Evolutionary conservation across 2,888 invertebrate genomes (phyloP).

Genomic region (Epinotia nisella): DNA sequence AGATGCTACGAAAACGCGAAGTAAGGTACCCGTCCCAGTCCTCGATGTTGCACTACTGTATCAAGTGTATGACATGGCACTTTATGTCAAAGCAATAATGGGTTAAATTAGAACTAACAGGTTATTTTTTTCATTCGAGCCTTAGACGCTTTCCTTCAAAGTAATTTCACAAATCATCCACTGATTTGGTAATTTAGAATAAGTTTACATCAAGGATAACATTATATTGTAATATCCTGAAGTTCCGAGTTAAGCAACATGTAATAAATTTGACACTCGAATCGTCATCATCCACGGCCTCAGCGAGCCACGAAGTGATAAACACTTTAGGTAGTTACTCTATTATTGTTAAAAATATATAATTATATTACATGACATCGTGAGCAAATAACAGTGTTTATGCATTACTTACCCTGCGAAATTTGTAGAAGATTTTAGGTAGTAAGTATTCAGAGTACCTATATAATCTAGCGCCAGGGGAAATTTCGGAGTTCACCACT

Average conservation of each 20-base stretch:
- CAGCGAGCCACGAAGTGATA: background rate
- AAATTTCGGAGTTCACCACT: background rate
- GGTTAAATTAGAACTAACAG: no score
- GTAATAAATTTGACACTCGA: constrained; percentile 10
- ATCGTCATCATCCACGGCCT: background rate
- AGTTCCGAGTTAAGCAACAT: background rate
- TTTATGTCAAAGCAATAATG: no score
- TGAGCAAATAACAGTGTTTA: background rate
- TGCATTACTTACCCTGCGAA: background rate
- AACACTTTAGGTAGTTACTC: constrained; percentile 13
- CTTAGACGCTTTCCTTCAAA: no score
- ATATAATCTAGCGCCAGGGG: background rate
- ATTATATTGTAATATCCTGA: background rate
- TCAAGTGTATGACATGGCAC: no score
- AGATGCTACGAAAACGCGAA: no score
- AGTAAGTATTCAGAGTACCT: background rate
- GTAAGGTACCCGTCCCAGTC: no score
- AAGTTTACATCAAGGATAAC: no score
- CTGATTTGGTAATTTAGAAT: no score
- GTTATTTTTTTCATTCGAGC: no score
- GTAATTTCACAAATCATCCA: no score
- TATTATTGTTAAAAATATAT: constrained; percentile 1
- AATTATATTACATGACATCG: background rate
- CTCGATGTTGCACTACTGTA: no score
- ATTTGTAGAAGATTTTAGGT: background rate